A percentile compares a stretch with the other conserved stretches of the same genome.
Evolutionary conservation across 2,113 vertebrate species (phyloP).

Genomic region (Dryoscopus gambensis): DNA sequence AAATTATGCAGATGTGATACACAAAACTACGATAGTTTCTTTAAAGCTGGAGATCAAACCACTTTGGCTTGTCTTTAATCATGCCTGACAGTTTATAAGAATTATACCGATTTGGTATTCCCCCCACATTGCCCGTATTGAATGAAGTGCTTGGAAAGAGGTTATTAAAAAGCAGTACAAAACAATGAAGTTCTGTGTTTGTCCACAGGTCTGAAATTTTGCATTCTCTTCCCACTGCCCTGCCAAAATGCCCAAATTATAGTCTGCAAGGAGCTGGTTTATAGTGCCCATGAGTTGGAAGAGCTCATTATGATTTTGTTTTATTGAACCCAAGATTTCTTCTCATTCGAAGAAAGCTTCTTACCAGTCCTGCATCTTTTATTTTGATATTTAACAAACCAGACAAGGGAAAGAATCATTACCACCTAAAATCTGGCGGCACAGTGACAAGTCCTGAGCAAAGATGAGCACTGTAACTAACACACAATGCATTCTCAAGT

Average conservation of each 20-base stretch:
- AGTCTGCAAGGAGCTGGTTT: background rate
- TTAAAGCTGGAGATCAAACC: conserved; percentile 39
- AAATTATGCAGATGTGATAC: conserved; percentile 14
- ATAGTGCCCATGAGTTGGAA: background rate
- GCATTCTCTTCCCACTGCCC: background rate
- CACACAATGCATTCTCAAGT: background rate
- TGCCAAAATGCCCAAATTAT: background rate
- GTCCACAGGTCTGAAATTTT: background rate
- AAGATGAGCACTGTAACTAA: background rate
- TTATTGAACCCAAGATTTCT: background rate
- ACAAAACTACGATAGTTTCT: background rate
- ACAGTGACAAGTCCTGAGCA: background rate
- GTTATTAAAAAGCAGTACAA: background rate
- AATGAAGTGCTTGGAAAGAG: background rate
- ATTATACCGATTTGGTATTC: background rate
- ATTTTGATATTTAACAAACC: background rate
- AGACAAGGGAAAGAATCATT: background rate
- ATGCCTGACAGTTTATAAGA: background rate
- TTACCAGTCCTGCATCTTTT: background rate
- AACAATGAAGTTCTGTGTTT: conserved; percentile 26
- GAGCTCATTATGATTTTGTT: background rate
- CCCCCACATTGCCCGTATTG: background rate
- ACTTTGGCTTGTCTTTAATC: conserved; percentile 33
- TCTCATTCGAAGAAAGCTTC: background rate
- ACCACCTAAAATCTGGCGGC: background rate